Evolutionary conservation across 2,113 vertebrate genomes (phyloP).

Genomic region (Pseudorhombus dupliciocellatus): DNA sequence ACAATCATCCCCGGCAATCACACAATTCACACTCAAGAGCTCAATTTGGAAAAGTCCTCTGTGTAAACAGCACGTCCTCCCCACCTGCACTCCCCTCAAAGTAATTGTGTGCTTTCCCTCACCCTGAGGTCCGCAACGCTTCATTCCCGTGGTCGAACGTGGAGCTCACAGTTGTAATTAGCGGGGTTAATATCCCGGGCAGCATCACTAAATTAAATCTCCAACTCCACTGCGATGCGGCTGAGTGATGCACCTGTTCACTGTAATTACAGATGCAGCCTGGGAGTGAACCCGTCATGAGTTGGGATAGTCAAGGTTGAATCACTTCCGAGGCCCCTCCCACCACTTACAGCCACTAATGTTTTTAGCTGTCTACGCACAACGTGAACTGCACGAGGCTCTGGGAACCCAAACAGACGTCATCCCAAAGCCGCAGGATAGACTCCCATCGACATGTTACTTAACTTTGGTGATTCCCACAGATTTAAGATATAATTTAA

Average conservation of each 20-base stretch:
- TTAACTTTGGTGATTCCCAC: no score
- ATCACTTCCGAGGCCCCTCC: slow-evolving; percentile 65
- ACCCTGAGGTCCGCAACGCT: slow-evolving; percentile 56
- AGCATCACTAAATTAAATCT: slow-evolving; percentile 81
- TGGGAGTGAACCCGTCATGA: slow-evolving; percentile 66
- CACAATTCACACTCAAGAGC: slow-evolving; percentile 15
- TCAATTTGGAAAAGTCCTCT: slow-evolving; percentile 25
- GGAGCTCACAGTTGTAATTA: slow-evolving; percentile 72
- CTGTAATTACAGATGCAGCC: slow-evolving; percentile 72
- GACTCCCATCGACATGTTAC: no score
- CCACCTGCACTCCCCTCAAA: slow-evolving; percentile 47
- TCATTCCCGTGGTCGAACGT: slow-evolving; percentile 50
- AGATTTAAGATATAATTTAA: no score
- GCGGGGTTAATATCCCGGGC: slow-evolving; percentile 79
- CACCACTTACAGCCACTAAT: slow-evolving; percentile 41
- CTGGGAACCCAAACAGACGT: not conserved
- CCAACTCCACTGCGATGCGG: slow-evolving; percentile 65
- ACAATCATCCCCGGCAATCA: not conserved
- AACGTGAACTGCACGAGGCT: not conserved
- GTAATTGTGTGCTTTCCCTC: slow-evolving; percentile 62
- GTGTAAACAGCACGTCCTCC: slow-evolving; percentile 29
- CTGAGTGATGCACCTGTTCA: slow-evolving; percentile 80
- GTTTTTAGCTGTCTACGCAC: slow-evolving; percentile 33
- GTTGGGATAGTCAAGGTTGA: slow-evolving; percentile 74
- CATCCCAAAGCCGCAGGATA: not conserved